Base-by-base conservation (phyloP, 2,888 invertebrate genomes). In the Amblyteles armatorius region DNA sequence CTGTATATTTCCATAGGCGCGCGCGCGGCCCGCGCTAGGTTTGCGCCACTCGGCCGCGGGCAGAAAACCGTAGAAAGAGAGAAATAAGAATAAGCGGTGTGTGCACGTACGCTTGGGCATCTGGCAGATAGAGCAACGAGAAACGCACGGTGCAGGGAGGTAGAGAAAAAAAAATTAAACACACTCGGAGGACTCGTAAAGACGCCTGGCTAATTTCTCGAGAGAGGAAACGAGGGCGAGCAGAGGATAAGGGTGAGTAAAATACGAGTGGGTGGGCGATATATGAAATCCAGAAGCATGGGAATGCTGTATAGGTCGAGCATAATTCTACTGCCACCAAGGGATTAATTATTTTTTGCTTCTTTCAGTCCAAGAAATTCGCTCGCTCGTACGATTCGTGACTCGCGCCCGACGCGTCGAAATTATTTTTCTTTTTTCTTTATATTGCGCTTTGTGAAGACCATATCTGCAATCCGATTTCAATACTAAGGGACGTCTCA, bases 1-100 rank as follows among this genome's bases (percentile, higher is more conserved):
- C 72, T 83, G 83, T 88, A 88, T 86, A 86, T 88, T 87, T 85
- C 86, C 84, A 78, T 83, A 82, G 83, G 85, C 80, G 74, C 82
- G 83, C 78, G 82, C 80, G 44, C 16, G 44, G 44, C 77, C 50
- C 63, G 71, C 77, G 44, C 29, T 22, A 68, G 77, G 55, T 73
- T 52, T 44, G 40, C 67, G 55, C 67, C 67, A 65, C 68, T 68
- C 19, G 52, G 26, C 72, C 65, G 55, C 22, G 33, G 36, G 78
- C 40, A 79, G 50, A 67, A 63, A 67, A 50, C 50, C 36, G 9
- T 26, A 29, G 36, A 57, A 65, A 69, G 55, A 71, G 69, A 65
- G 72, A 79, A 83, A 85, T 71, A 79, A 74, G 79, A 80, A 80
- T 81, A 67, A 83, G 63, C 76, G 7, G 60, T 60, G 73, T 72